Conservation (phyloP, 1,140 invertebrate genomes). For the Caenorhabditis tropicalis region DNA sequence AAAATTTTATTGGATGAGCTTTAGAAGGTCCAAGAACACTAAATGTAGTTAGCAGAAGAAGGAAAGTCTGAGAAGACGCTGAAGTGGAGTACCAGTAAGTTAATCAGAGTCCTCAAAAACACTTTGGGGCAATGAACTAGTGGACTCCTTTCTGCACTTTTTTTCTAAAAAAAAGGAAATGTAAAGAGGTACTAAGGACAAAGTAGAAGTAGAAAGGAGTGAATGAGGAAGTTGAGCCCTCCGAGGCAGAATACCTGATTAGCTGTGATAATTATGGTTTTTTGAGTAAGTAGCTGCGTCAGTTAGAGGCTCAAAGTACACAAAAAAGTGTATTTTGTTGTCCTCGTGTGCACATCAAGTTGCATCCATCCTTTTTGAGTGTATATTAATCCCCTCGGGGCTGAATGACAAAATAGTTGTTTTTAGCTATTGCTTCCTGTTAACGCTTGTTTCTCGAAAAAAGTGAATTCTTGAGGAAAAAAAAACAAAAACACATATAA, state of each 20-base stretch:
- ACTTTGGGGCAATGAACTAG: not conserved
- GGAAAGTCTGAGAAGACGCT: not conserved
- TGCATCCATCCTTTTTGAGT: conserved; percentile 10
- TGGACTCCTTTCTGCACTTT: not conserved
- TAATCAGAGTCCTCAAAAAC: not conserved
- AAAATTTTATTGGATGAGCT: not conserved
- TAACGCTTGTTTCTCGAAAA: not conserved
- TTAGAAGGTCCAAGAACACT: not conserved
- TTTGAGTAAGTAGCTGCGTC: not conserved
- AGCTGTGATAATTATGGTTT: conserved; percentile 21
- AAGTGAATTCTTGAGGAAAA: not conserved
- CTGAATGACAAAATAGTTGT: conserved; percentile 17
- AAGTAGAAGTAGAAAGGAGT: not conserved
- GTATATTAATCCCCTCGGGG: conserved; percentile 20
- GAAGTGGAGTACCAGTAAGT: not conserved
- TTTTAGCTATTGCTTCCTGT: not conserved
- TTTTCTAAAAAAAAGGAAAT: not conserved
- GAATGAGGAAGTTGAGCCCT: not conserved
- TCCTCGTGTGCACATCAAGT: not conserved
- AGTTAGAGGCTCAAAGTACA: conserved; percentile 7
- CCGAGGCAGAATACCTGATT: conserved; percentile 38
- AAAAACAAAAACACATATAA: not conserved
- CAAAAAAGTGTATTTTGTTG: not conserved
- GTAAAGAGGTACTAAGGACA: not conserved
- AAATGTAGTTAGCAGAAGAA: not conserved